Evolutionary conservation across 2,888 invertebrate species (phyloP), one percentile per base, ranked within the genome.

Genomic region (Harpalus rubripes): DNA sequence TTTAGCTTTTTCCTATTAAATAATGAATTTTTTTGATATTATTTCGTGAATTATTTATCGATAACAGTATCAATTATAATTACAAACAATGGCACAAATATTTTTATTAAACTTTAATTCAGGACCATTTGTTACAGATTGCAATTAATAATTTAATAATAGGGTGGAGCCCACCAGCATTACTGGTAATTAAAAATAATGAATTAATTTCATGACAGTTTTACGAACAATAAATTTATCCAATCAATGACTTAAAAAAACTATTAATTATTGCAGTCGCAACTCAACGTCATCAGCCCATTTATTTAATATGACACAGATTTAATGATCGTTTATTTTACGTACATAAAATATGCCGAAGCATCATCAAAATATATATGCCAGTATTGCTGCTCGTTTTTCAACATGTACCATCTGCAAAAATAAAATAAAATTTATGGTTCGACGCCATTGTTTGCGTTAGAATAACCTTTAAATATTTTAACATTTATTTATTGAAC

Each of bases 241-340:
- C 78, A 78, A 78, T 78, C 78, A 78, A 10, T 22, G 78, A 32
- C n/a, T 58, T 26, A 58, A 78, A 78, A 78, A 65, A 81, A 52
- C 52, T 68, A 81, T 81, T 81, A 68, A 81, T 81, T 65, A 68
- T 16, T 68, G 65, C 68, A 65, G n/a, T 81, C 65, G 65, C 65
- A 52, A 52, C 26, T 68, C 56, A n/a, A 18, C 44, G 68, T 81
- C 81, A 81, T 22, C 65, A 56, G 68, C 26, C 68, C 81, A 81
- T 65, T 81, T 56, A 56, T 81, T 61, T 68, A 68, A 81, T 81
- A 56, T 81, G 81, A 81, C 81, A 68, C 52, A 44, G 39, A 81
- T 80, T 79, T 78, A 78, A 56, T 58, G 78, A 32, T 26, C 78
- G 15, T 58, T 78, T 78, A 41, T 74, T 74, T 74, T 44, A 74